Percentiles rank a stretch among this genome's conserved stretches.
Evolutionary conservation across 2,888 invertebrate genomes (phyloP).

Genomic region (Dasypolia templi): DNA sequence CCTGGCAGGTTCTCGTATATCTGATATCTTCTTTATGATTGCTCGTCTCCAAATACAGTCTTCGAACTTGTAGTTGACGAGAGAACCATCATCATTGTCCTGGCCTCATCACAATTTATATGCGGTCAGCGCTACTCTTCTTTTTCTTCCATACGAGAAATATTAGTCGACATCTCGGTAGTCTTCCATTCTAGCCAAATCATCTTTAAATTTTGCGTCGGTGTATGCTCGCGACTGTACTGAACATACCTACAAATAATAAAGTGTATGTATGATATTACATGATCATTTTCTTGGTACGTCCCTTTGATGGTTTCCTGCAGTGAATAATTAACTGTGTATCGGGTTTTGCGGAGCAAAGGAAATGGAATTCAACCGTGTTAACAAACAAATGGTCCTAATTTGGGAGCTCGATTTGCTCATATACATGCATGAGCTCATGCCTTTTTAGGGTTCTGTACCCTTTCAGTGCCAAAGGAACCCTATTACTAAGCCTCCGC

Average conservation of each 20-base stretch:
- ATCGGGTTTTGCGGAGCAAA: not conserved
- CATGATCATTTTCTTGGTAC: not conserved
- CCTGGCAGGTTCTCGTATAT: no score
- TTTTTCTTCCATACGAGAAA: not conserved
- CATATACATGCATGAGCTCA: no score
- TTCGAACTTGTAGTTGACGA: not conserved
- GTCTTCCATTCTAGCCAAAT: not conserved
- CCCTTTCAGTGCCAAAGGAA: no score
- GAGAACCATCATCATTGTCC: not conserved
- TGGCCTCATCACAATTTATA: not conserved
- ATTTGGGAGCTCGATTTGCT: not conserved
- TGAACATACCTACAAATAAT: no score
- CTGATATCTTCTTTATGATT: not conserved
- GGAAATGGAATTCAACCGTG: not conserved
- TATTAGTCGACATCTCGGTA: not conserved
- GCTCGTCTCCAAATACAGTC: conserved; percentile 1
- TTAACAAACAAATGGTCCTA: not conserved
- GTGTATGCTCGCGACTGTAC: not conserved
- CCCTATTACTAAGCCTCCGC: no score
- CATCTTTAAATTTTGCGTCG: not conserved
- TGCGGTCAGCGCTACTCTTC: not conserved
- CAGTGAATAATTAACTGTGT: not conserved
- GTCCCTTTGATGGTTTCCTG: not conserved
- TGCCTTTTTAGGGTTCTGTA: no score
- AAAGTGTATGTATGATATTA: not conserved